Base-by-base conservation (phyloP, 2,888 invertebrate species). In the Neoitamus cyanurus region DNA sequence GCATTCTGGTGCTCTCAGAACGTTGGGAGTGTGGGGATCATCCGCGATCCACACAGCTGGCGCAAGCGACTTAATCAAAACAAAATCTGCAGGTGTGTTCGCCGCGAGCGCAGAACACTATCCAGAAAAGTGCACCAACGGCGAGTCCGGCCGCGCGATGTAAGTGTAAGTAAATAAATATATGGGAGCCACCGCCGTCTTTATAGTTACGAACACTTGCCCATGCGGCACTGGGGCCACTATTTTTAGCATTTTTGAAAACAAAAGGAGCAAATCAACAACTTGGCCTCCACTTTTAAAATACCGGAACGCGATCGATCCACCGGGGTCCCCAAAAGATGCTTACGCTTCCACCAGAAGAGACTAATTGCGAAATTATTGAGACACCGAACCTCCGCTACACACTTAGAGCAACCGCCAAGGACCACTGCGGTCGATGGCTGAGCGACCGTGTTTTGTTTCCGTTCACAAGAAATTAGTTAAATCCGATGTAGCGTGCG, bases 161-260 rank as follows among this genome's bases (percentile, higher is more conserved):
- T 78, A 13, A 42, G 37, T 75, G 42, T 75, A 75, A 75, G 42
- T 75, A 75, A 75, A 42, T 69, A 30, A 1, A 20, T 15, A 48
- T 48, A 31, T 70, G 28, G 34, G 72, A 72, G 34, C 20, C 58
- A 9, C 34, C 34, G 13, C 34, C 34, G 34, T 1, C 25, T 46
- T 42, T 75, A 15, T 78, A 30, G 42, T 78, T 15, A 78, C 78
- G 31, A 30, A 78, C 78, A 78, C 78, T 78, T 31, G 58, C n/a
- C 58, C 58, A 34, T 31, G 28, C 48, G 58, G 58, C 58, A 25
- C 25, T 25, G 9, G 58, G 42, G 78, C 25, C 58, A 78, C 78
- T 78, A 78, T 78, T 78, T 78, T 78, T 78, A 78, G 78, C 70
- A 13, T 77, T 78, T 78, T 78, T 31, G 15, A 31, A 48, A 78